Evolutionary conservation across 2,888 invertebrate genomes (phyloP), one percentile per base, ranked within the genome.

Genomic region (Tenthredo amoena): DNA sequence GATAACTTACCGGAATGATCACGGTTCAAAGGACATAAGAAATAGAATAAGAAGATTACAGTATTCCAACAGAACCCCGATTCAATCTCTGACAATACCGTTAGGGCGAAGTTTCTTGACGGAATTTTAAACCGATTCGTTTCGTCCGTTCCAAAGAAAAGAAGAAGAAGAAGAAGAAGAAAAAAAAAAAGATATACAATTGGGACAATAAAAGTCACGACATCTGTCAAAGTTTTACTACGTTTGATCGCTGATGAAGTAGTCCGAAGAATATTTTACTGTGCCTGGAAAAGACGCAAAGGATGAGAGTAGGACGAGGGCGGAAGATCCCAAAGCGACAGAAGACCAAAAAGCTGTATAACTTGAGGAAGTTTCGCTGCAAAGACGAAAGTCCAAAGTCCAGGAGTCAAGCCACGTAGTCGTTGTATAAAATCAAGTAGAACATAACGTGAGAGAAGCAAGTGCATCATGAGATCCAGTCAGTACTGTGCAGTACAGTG

Each of bases 261-360:
- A 43, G 72, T 74, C 43, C 40, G 40, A 40, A n/a, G 12, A 74
- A 74, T n/a, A 74, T 74, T 43, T 74, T 15, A 43, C 72, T 26
- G 72, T 43, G 10, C 72, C 72, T 74, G 0, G 15, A 68, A 12
- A 74, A 34, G 68, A 10, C 68, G 34, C 31, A 12, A 12, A 18
- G 68, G 34, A 68, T 68, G 7, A 34, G 34, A 34, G 34, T 68
- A 12, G 68, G 4, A 68, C 21, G 21, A 74, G n/a, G 21, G 31
- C 21, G 10, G 72, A 74, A 12, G 12, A 43, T 43, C 43, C 40
- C 2, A 74, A 68, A 34, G 18, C 6, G 34, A 74, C 26, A 74
- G n/a, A 40, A 43, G 12, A 6, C 12, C 72, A 43, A 74, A 71
- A 12, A 74, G 15, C 34, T 37, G n/a, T 74, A 21, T 21, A 43